Evolutionary conservation across 2,888 invertebrate species (phyloP).

Genomic region (Carabus problematicus): DNA sequence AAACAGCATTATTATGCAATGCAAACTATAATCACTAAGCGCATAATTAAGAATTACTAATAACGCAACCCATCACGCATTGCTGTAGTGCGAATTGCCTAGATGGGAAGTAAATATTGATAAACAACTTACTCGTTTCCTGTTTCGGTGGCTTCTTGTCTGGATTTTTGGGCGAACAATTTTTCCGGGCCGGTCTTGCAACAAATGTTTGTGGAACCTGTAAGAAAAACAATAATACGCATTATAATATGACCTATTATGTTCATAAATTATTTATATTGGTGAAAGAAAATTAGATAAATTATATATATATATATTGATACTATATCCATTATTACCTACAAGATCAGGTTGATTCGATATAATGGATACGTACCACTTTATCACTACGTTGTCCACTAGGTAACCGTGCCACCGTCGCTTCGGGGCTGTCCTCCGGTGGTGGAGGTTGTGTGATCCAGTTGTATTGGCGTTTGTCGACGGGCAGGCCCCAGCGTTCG

Average conservation of each 20-base stretch:
- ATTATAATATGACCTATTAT: neutral
- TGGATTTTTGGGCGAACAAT: conserved; percentile 69
- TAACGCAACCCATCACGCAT: neutral
- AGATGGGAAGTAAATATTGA: conserved; percentile 34
- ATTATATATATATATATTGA: no score
- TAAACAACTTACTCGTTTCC: conserved; percentile 54
- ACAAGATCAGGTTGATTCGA: neutral
- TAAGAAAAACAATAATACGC: conserved; percentile 43
- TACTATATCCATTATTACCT: no score
- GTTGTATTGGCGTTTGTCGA: conserved; percentile 91
- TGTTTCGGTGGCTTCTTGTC: conserved; percentile 59
- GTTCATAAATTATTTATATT: neutral
- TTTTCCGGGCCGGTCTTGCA: conserved; percentile 68
- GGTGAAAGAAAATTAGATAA: no score
- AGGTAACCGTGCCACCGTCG: conserved; percentile 81
- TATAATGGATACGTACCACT: conserved; percentile 62
- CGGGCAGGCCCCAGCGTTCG: conserved; percentile 87
- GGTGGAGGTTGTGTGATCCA: conserved; percentile 94
- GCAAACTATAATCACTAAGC: neutral
- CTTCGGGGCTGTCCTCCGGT: conserved; percentile 88
- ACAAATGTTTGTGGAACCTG: conserved; percentile 65
- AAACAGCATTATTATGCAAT: conserved; percentile 2
- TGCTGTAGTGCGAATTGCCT: conserved; percentile 6
- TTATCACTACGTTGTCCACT: conserved; percentile 86
- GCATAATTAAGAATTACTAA: neutral